Base-by-base conservation (phyloP, 2,113 vertebrate genomes). In the Misgurnus mizolepis region DNA sequence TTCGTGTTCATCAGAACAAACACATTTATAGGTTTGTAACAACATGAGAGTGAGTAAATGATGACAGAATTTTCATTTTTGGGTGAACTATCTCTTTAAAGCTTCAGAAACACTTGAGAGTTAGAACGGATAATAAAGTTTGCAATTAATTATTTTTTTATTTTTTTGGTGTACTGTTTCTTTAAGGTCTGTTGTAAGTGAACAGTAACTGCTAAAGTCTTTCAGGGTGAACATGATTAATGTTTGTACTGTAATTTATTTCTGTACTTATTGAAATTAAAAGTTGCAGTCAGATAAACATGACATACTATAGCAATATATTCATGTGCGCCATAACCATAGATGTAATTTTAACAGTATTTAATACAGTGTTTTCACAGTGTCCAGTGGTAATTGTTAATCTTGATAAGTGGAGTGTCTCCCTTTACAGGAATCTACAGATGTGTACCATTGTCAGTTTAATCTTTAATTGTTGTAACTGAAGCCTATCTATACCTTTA, bases 381-480 rank as follows among this genome's bases (percentile, higher is more conserved):
- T 64, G 60, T 71, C 67, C 7, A 15, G 15, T 39, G 15, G 7
- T 64, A 14, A 5, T 74, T 10, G 22, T 80, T 47, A 68, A 65
- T 11, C 65, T 27, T 67, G 45, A 40, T 62, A 39, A 58, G 18
- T 39, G 77, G 17, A 71, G 50, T 58, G 65, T 66, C 43, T 65
- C 70, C 39, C 41, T 8, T 53, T 72, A 62, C 66, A 49, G 47
- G 15, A 18, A 40, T 76, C 27, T 34, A 9, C 41, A 39, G 15
- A 34, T 62, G 70, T 75, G 70, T 0, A 39, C 47, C 39, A 66
- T 7, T 12, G 40, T 50, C 17, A 22, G 72, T 76, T 76, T 76
- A 40, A 78, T 78, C 15, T 67, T 67, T 60, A 49, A 18, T 47
- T 66, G 78, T 58, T 83, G 58, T 80, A 77, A 72, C 60, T 77